Evolutionary conservation across 1,140 invertebrate genomes (phyloP).

Genomic region (Diorhabda carinulata): DNA sequence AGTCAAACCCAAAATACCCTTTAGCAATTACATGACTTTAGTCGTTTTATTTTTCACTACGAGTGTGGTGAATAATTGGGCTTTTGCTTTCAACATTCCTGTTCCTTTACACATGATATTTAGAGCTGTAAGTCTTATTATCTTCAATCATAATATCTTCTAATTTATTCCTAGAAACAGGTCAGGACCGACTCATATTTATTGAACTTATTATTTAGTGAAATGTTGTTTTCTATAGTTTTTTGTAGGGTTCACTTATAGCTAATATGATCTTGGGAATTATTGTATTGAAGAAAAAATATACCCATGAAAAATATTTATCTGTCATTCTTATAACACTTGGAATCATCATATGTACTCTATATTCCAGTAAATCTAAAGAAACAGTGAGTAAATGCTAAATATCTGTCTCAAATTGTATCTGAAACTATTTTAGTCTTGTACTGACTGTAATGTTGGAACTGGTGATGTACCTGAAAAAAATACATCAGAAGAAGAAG

Average conservation of each 20-base stretch:
- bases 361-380: constrained; percentile 69
- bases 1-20: constrained; percentile 62
- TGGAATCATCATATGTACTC: constrained; percentile 88
- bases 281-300: constrained; percentile 81
- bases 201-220: constrained; percentile 6
- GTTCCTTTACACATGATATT: constrained; percentile 99
- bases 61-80: constrained; percentile 94
- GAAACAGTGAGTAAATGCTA: background rate
- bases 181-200: no score
- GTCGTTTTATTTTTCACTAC: constrained; percentile 89
- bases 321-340: constrained; percentile 89
- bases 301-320: constrained; percentile 81
- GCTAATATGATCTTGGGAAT: constrained; percentile 96
- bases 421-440: constrained; percentile 30
- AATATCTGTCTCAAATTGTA: background rate
- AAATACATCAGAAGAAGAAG: constrained; percentile 41
- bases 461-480: constrained; percentile 46
- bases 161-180: no score
- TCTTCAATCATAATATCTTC: no score
- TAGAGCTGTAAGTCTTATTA: constrained; percentile 69
- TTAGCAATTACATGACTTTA: constrained; percentile 79
- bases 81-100: constrained; percentile 94
- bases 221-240: constrained; percentile 3
- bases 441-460: constrained; percentile 44
- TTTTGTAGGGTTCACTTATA: constrained; percentile 83